A percentile compares a stretch with the other conserved stretches of the same genome.
Conservation (phyloP, 2,113 vertebrate species). For the Pungitius pungitius region DNA sequence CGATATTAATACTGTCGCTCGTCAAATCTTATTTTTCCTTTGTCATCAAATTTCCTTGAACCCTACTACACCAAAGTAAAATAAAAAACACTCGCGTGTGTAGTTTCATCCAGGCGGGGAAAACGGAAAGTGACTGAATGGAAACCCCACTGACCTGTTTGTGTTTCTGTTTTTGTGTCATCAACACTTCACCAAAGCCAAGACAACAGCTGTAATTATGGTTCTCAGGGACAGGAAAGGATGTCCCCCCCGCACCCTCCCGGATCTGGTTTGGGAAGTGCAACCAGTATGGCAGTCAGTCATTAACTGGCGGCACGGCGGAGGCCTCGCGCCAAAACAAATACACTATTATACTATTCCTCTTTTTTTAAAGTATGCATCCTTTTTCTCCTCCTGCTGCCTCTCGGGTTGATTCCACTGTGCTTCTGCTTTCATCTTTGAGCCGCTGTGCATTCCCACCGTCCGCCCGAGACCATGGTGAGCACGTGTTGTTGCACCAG, state of each 20-base stretch:
- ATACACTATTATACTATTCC: no score
- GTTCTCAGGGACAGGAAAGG: slow-evolving; percentile 51
- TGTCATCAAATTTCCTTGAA: slow-evolving; percentile 13
- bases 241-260: slow-evolving; percentile 33
- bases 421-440: slow-evolving; percentile 2
- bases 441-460: neutral
- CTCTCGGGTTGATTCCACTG: slow-evolving; percentile 14
- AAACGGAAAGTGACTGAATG: neutral
- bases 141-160: slow-evolving; percentile 50
- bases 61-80: neutral
- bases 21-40: slow-evolving; percentile 5
- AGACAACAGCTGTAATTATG: slow-evolving; percentile 44
- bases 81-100: neutral
- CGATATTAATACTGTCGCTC: neutral
- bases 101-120: neutral
- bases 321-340: slow-evolving; percentile 51
- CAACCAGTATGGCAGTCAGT: slow-evolving; percentile 60
- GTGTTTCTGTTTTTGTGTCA: slow-evolving; percentile 20
- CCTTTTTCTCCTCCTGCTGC: neutral
- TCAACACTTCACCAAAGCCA: slow-evolving; percentile 37
- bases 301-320: slow-evolving; percentile 58
- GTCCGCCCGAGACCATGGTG: neutral
- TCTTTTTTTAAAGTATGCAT: no score
- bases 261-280: slow-evolving; percentile 53
- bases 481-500: slow-evolving; percentile 4